phyloP scores from a whole-genome alignment of 2,113 vertebrate genomes.

The Casuarius casuarius region DNA sequence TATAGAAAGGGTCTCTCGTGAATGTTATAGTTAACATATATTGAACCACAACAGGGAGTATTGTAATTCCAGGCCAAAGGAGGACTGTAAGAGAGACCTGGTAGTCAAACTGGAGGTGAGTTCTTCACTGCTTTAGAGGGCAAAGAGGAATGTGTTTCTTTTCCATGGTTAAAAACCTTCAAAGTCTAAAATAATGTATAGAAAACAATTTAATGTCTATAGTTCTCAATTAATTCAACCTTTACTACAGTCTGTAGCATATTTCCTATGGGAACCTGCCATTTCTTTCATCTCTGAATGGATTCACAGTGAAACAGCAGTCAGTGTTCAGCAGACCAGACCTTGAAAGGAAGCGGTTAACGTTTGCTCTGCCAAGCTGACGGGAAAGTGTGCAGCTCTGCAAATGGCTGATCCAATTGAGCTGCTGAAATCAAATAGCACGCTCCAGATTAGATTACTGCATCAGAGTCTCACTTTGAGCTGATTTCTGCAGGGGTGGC shows the following conservation, averaged over 20 bases:
- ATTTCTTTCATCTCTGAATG: neutral
- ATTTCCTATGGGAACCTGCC: neutral
- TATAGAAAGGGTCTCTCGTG: neutral
- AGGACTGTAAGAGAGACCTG: neutral
- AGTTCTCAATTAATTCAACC: neutral
- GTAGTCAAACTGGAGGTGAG: neutral
- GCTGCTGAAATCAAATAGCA: neutral
- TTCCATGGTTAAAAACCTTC: neutral
- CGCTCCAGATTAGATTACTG: neutral
- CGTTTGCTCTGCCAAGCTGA: neutral
- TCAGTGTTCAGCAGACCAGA: neutral
- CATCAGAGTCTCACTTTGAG: neutral
- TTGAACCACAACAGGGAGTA: neutral
- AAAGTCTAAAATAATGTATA: neutral
- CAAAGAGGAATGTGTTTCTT: neutral
- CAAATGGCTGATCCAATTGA: neutral
- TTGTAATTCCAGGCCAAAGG: neutral
- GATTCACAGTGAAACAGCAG: neutral
- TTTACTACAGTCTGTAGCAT: neutral
- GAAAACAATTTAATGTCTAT: neutral
- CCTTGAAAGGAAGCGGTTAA: slow-evolving; percentile 8
- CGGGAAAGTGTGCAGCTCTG: neutral
- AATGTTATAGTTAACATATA: neutral
- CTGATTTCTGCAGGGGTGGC: neutral
- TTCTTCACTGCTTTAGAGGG: neutral